Evolutionary conservation across 2,797 vertebrate species (phyloP), one percentile per base, ranked within the genome.

Genomic region (Argentina silus): DNA sequence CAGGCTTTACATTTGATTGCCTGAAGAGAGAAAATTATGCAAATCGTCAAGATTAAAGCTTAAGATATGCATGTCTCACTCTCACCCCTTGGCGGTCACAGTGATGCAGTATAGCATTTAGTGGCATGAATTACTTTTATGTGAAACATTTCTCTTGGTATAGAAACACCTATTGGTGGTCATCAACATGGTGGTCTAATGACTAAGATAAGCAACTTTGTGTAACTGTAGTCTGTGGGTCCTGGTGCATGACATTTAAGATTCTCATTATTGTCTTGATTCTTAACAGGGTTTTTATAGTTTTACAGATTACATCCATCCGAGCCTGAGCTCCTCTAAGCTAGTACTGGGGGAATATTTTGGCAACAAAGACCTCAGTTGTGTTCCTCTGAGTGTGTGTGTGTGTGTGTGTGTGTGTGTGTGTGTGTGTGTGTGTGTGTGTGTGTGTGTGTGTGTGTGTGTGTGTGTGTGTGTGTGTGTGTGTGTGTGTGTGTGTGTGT

Each of bases 11-110:
- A 75, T 87, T 82, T 86, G 79, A 85, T 74, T 80, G 82, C 73
- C 82, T 79, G 63, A 77, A 87, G 88, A 87, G 81, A 86, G 88
- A 36, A 85, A 76, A 86, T 76, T 84, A 90, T 90, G 88, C 84
- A 88, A 86, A 92, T 91, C 14, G 5, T 15, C 6, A 76, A 83
- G 83, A 84, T 92, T 90, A 88, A 87, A 79, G 80, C 86, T 85
- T 91, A 78, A 78, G 79, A 88, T 86, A 83, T 86, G 85, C 87
- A 86, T 55, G 76, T 83, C 53, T 51, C 59, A 51, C 12, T 63
- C 45, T 27, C 2, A 15, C 10, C 21, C 6, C 8, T 69, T 69
- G 59, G 48, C n/a, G 67, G 51, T 43, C 43, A 50, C 14, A 45
- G 36, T 27, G 23, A 53, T 7, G 48, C 19, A 27, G 57, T 42